Base-by-base conservation (phyloP, 2,113 vertebrate genomes). In the Campylomormyrus numenius region DNA sequence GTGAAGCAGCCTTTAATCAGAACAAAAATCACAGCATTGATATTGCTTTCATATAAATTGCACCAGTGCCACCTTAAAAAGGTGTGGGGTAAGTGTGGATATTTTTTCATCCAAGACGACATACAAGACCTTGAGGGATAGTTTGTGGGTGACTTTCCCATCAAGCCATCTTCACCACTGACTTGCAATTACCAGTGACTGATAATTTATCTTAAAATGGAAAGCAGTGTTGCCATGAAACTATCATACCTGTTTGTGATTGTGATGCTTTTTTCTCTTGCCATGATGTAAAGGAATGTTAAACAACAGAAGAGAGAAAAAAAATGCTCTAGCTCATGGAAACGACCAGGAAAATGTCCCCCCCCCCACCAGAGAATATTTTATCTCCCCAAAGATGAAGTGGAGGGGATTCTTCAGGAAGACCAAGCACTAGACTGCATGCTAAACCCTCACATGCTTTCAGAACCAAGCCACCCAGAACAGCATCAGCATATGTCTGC, bases 401-500 rank as follows among this genome's bases (percentile, higher is more conserved):
- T 15, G 42, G 5, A 8, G 21, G 21, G 24, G 24, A 27, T 77
- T 19, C 21, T 85, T 8, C 84, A n/a, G 48, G 21, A n/a, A 48
- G 24, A 11, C 10, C 49, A 31, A 5, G 21, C 24, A 86, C n/a
- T 6, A 15, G n/a, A 13, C n/a, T 31, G 24, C n/a, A 80, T 35
- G 35, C 13, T 19, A 42, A 80, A 42, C 35, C 74, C 74, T 49
- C 19, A 13, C 45, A 15, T 27, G 21, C 1, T 27, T 86, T 31
- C 84, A n/a, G 45, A 48, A 48, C 24, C 9, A 48, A 21, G 45
- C 42, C 9, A 35, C 7, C 84, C 91, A 89, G 35, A 90, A 77
- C 89, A 91, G 93, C 93, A 93, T 93, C 91, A 92, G 90, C 94
- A 95, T 94, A 94, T 95, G 95, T 91, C 93, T 92, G 90, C 92